Evolutionary conservation across 2,888 invertebrate species (phyloP).

Genomic region (Ectemnius cavifrons): DNA sequence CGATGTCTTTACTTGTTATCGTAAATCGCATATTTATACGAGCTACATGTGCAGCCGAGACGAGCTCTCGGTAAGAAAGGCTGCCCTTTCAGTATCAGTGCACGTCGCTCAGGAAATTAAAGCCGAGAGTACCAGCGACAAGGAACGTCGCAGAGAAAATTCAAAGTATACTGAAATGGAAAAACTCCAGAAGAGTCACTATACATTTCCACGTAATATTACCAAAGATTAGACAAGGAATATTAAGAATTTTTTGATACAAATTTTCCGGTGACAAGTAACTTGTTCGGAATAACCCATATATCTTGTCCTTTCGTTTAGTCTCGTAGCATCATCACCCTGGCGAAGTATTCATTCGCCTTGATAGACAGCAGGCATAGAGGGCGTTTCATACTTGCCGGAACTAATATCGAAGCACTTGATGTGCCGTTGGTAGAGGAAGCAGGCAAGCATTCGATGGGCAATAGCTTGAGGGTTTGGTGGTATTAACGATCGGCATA

Average conservation of each 20-base stretch:
- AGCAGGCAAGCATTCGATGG: too few relatives aligned
- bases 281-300: constrained; percentile 54
- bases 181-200: background rate
- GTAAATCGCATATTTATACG: constrained; percentile 1
- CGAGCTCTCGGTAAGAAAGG: constrained; percentile 3
- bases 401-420: too few relatives aligned
- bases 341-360: constrained; percentile 24
- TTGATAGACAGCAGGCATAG: constrained; percentile 27
- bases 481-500: too few relatives aligned
- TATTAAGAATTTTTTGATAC: constrained; percentile 20
- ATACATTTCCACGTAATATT: background rate
- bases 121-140: background rate
- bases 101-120: constrained; percentile 6
- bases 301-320: constrained; percentile 39
- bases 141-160: background rate
- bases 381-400: background rate
- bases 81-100: background rate
- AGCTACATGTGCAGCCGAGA: background rate
- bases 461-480: too few relatives aligned
- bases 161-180: background rate
- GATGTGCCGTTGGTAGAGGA: too few relatives aligned
- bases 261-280: constrained; percentile 30
- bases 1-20: background rate
- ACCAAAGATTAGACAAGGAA: constrained; percentile 18
- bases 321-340: constrained; percentile 19